Base-by-base conservation (phyloP, 1,140 invertebrate species). In the Eufriesea mexicana region DNA sequence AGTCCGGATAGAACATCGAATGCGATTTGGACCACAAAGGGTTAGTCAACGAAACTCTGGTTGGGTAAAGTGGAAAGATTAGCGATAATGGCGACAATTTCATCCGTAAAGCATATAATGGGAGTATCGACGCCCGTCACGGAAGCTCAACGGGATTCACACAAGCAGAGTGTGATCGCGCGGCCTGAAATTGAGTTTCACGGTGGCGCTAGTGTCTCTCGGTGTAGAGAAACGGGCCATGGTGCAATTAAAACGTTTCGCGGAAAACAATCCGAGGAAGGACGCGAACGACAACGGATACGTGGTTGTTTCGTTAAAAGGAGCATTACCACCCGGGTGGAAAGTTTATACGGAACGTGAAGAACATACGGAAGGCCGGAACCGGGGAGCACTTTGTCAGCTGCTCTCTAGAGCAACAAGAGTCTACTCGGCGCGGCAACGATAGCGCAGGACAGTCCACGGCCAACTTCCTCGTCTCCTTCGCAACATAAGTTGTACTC, bases 401-500 rank as follows among this genome's bases (percentile, higher is more conserved):
- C 73, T 71, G 54, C 12, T 12, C 54, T 25, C 2, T 12, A 51
- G 74, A 85, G 76, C 42, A 49, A 74, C 71, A 72, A 64, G 75
- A 86, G 71, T 59, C 76, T 59, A 66, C 70, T 35, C 61, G n/a
- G 71, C 62, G 70, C 28, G 73, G 76, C 66, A 67, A 83, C 61
- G 82, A 89, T 80, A 83, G 79, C 73, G 68, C 84, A 80, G 75
- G 84, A 83, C 54, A 35, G 67, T 28, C 54, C 66, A 62, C 35
- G 55, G 73, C 73, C 71, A 88, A 75, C 87, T 83, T 87, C 78
- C 78, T 88, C 83, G 68, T 89, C 74, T 84, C 84, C 86, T 83
- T 84, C 67, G 81, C 73, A 82, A 85, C 80, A 84, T 87, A 89
- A 85, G 86, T 88, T 80, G 71, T 80, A 73, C 80, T 68, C 77